Conservation (phyloP, 23 tunicate genomes). For the Oikopleura vanhoeffeni region DNA sequence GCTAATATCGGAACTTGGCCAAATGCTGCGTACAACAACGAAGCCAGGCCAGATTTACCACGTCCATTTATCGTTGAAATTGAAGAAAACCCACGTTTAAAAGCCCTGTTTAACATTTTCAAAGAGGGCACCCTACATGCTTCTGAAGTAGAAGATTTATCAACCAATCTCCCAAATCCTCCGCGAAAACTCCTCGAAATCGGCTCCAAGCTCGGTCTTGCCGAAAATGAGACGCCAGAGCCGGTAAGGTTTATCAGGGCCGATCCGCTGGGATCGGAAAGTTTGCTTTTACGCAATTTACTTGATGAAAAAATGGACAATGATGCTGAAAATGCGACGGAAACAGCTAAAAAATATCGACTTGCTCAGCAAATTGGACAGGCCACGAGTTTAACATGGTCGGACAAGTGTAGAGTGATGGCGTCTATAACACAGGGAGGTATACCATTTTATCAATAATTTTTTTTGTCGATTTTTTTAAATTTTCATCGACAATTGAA, state of each 20-base stretch:
- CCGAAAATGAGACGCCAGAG: not conserved
- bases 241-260: not conserved
- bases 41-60: no score
- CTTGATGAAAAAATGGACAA: not conserved
- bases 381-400: not conserved
- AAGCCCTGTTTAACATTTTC: not conserved
- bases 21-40: no score
- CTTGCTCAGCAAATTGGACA: slow-evolving; percentile 1
- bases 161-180: not conserved
- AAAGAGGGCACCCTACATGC: not conserved
- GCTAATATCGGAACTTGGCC: no score
- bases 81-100: not conserved
- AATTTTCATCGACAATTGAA: no score
- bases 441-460: no score
- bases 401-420: not conserved
- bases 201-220: not conserved
- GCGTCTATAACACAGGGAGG: not conserved
- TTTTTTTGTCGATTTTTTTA: no score
- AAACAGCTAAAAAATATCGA: not conserved
- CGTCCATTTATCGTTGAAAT: not conserved
- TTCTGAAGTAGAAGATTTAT: not conserved
- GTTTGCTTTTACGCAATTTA: not conserved
- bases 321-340: not conserved
- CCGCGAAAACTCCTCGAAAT: slow-evolving; percentile 3
- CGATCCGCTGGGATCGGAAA: not conserved